Conservation (phyloP, 2,888 invertebrate genomes). For the Trichopoda pennipes region DNA sequence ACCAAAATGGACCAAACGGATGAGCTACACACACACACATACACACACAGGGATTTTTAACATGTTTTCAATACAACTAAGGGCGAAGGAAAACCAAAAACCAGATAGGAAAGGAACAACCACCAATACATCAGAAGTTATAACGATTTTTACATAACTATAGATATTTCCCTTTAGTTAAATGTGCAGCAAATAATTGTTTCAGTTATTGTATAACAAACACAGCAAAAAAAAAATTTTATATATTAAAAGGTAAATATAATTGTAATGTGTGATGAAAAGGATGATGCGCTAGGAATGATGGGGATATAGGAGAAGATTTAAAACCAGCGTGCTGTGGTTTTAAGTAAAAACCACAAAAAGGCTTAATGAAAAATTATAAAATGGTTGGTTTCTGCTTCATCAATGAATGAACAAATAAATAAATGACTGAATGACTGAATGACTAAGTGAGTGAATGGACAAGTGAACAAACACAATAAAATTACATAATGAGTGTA, state of each 20-base stretch:
- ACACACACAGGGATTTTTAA: neutral
- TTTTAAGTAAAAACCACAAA: constrained; percentile 60
- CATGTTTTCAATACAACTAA: neutral
- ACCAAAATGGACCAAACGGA: neutral
- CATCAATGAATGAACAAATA: constrained; percentile 39
- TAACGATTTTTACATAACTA: constrained; percentile 3
- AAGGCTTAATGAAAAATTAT: constrained; percentile 67
- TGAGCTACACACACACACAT: neutral
- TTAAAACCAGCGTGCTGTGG: constrained; percentile 37
- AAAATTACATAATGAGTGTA: no score
- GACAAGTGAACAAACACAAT: no score
- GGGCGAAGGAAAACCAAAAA: neutral
- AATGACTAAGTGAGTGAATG: neutral
- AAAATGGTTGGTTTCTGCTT: constrained; percentile 65
- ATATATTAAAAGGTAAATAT: constrained; percentile 27
- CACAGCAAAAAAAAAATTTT: neutral
- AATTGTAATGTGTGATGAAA: neutral
- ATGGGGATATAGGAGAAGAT: neutral
- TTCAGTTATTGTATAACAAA: neutral
- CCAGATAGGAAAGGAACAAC: constrained; percentile 11
- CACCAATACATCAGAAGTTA: constrained; percentile 13
- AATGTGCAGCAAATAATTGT: constrained; percentile 59
- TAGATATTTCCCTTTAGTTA: constrained; percentile 53
- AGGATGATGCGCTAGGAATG: neutral
- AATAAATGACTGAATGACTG: constrained; percentile 23